phyloP scores from a whole-genome alignment of 2,888 invertebrate genomes.

The Pristionchus arcanus region DNA sequence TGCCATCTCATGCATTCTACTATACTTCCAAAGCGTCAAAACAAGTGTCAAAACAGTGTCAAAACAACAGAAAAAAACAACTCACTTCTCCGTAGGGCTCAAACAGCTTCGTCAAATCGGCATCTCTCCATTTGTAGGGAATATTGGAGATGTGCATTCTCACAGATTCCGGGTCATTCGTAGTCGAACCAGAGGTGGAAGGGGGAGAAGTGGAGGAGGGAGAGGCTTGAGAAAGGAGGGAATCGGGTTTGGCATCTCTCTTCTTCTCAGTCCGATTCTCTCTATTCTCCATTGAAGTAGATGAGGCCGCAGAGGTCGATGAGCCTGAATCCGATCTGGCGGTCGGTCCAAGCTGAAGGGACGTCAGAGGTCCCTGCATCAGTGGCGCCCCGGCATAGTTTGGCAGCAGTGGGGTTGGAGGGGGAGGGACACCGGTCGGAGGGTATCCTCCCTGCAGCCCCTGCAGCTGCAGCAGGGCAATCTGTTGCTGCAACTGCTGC shows the following conservation, averaged over 20 bases:
- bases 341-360: background rate
- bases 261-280: background rate
- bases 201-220: background rate
- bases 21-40: background rate
- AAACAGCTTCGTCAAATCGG: background rate
- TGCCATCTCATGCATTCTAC: slow-evolving; percentile 15
- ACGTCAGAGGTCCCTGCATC: background rate
- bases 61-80: too few relatives aligned
- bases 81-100: slow-evolving; percentile 7
- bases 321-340: background rate
- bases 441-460: background rate
- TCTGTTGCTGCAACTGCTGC: slow-evolving; percentile 18
- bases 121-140: slow-evolving; percentile 31
- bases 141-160: slow-evolving; percentile 21
- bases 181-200: background rate
- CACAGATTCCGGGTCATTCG: background rate
- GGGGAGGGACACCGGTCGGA: background rate
- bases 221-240: background rate
- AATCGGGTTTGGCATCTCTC: background rate
- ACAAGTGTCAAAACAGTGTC: background rate
- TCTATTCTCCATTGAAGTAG: background rate
- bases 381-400: background rate
- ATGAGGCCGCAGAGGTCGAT: background rate
- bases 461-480: background rate
- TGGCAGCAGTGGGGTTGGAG: background rate